Conservation (phyloP, 2,888 invertebrate genomes). For the Pristionchus fissidentatus region DNA sequence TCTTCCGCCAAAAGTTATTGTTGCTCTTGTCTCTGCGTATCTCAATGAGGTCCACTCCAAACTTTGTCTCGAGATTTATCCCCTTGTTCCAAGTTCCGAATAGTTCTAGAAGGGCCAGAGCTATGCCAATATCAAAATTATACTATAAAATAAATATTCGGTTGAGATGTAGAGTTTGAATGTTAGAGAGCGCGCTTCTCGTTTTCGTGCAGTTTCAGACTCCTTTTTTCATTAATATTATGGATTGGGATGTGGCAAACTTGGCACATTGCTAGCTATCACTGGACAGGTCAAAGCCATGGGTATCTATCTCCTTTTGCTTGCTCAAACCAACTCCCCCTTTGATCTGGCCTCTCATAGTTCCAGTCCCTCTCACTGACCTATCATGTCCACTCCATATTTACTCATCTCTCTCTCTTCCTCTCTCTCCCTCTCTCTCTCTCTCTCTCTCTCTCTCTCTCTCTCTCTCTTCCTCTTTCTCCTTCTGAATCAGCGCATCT, state of each 20-base stretch:
- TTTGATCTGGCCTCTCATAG: conserved; percentile 25
- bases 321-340: conserved; percentile 20
- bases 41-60: conserved; percentile 14
- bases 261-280: too few species aligned
- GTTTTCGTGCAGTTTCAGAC: too few species aligned
- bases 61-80: conserved; percentile 16
- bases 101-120: background rate
- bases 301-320: too few species aligned
- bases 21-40: background rate
- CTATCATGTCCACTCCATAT: conserved; percentile 38
- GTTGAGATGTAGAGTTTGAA: too few species aligned
- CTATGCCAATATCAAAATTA: background rate
- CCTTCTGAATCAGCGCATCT: conserved; percentile 10
- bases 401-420: background rate
- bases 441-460: background rate
- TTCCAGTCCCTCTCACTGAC: too few species aligned
- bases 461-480: conserved; percentile 1
- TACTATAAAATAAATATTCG: too few species aligned
- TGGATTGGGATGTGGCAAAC: too few species aligned
- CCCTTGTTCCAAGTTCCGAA: too few species aligned
- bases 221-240: too few species aligned
- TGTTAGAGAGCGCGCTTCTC: too few species aligned
- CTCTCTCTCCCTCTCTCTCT: conserved; percentile 3
- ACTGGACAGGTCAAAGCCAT: too few species aligned
- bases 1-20: conserved; percentile 21